Base-by-base conservation (phyloP, 2,888 invertebrate genomes). In the Pinctada fucata region DNA sequence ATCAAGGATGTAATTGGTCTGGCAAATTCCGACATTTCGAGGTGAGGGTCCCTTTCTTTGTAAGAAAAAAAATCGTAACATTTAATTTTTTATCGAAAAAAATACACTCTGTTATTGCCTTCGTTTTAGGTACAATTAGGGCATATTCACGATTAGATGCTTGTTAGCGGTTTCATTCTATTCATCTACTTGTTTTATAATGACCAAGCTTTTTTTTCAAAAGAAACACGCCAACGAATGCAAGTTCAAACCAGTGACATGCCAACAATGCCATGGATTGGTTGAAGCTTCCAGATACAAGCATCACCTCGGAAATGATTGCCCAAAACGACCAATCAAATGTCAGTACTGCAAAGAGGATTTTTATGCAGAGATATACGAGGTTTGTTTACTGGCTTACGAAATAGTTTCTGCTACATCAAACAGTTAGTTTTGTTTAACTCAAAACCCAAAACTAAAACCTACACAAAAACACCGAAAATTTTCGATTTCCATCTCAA, bases 11-110 rank as follows among this genome's bases (percentile, higher is more conserved):
- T 78, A 67, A 51, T 0, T 90, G 90, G 90, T 79, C 80, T 4
- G 90, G 90, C 49, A 84, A 72, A 51, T 90, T 90, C 82, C 87
- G 85, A 77, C 85, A 84, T 8, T 90, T 86, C 79, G 87, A 88
- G 84, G 90, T 90, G 85, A 31, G 31, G 0, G 31, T 31, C 31
- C 1, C 31, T 31, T 31, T 31, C 31, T 31, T 31, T 31, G 31
- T 31, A n/a, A n/a, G 31, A 31, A 1, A 31, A 31, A 31, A 31
- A 31, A 1, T 31, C 31, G 31, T 31, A 31, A 31, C 31, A 31
- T 31, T 31, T 31, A 31, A 63, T 52, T 31, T 49, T n/a, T 3
- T 63, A 72, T 8, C 50, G 4, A 8, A 52, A 58, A 58, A 47
- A 52, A 8, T 66, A 31, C 31, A 49, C n/a, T 70, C 47, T 68